Percentiles rank a stretch among this genome's conserved stretches.
These are phyloP conservation scores for Oscarella lobularis DNA, from an alignment of 37 sponge, comb jelly and placozoan genomes.

Conservation along the genomic window DNA sequence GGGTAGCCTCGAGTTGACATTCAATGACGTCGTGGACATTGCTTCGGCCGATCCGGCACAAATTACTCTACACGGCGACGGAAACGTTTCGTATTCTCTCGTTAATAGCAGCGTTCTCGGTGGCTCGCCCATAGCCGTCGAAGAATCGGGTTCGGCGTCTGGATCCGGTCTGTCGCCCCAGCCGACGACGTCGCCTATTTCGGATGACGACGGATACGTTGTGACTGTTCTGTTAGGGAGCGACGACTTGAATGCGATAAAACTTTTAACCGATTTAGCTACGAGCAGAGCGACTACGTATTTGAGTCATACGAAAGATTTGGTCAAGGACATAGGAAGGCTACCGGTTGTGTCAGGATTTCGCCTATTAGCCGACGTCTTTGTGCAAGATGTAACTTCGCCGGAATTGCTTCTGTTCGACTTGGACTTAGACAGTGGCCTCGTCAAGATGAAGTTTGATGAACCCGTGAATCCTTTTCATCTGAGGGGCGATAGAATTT, in stretches of 20 bases:
- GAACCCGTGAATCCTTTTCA: slow-evolving; percentile 70
- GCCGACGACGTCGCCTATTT: not conserved
- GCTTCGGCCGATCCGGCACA: slow-evolving; percentile 13
- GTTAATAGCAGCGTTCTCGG: not conserved
- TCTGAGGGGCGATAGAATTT: slow-evolving; percentile 11
- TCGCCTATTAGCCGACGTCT: slow-evolving; percentile 21
- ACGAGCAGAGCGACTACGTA: slow-evolving; percentile 27
- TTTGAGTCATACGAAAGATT: slow-evolving; percentile 15
- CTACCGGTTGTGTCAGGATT: slow-evolving; percentile 18
- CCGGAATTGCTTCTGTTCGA: slow-evolving; percentile 43
- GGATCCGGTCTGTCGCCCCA: not conserved
- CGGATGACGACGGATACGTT: not conserved
- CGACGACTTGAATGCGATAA: slow-evolving; percentile 15
- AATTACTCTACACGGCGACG: slow-evolving; percentile 21
- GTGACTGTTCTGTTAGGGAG: slow-evolving; percentile 23
- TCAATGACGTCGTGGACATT: slow-evolving; percentile 60
- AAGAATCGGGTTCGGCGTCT: not conserved
- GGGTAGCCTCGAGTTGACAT: slow-evolving; percentile 17
- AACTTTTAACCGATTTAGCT: slow-evolving; percentile 40
- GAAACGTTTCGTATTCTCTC: slow-evolving; percentile 7
- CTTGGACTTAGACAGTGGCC: slow-evolving; percentile 38
- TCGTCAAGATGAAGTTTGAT: slow-evolving; percentile 38
- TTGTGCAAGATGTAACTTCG: slow-evolving; percentile 15
- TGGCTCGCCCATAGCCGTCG: not conserved
- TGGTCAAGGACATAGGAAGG: slow-evolving; percentile 36